These are phyloP conservation scores for Samia ricini DNA, from an alignment of 1,140 invertebrate species.

Conservation along the genomic window DNA sequence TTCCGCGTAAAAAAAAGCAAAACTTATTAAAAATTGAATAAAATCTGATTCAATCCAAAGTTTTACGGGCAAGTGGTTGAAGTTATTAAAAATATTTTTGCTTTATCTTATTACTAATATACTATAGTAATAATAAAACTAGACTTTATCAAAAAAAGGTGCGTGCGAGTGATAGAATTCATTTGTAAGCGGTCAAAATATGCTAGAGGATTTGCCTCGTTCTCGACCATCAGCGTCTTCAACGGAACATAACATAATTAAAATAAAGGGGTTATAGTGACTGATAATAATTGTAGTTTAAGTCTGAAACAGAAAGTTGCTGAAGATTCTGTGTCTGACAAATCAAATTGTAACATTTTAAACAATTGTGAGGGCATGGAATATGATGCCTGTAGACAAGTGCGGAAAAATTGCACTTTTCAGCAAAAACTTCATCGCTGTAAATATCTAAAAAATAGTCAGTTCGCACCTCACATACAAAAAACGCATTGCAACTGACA, in stretches of 20 bases:
- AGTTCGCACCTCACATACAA: background rate
- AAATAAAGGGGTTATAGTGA: background rate
- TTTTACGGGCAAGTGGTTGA: no score
- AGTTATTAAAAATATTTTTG: no score
- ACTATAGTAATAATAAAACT: no score
- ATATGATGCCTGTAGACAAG: background rate
- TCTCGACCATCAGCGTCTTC: no score
- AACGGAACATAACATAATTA: no score
- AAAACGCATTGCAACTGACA: background rate
- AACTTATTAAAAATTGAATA: no score
- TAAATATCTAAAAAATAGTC: background rate
- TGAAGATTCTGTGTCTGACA: background rate
- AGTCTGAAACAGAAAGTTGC: background rate
- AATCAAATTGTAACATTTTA: background rate
- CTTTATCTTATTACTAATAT: no score
- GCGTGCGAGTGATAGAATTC: background rate
- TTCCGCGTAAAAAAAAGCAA: no score
- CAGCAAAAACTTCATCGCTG: background rate
- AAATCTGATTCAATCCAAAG: no score
- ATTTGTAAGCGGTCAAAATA: background rate
- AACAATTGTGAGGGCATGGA: background rate
- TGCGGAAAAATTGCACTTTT: background rate
- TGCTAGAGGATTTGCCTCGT: background rate
- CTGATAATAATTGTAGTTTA: background rate
- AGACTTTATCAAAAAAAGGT: background rate